Conservation (phyloP, 1,140 invertebrate species). For the Oryzaephilus surinamensis region DNA sequence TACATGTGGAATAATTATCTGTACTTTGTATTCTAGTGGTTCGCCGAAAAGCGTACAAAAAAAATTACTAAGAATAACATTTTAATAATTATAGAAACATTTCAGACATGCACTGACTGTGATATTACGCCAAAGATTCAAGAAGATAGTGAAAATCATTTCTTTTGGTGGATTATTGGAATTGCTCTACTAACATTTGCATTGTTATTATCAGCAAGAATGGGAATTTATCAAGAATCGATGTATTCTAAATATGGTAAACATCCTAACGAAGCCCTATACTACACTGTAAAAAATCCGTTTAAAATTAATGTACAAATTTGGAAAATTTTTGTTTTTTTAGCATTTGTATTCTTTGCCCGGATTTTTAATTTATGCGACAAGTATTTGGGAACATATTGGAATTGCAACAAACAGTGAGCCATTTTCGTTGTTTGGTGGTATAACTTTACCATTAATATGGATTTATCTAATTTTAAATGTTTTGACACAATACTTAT, state of each 20-base stretch:
- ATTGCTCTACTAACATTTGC: conserved; percentile 79
- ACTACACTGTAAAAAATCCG: conserved; percentile 60
- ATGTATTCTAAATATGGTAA: conserved; percentile 83
- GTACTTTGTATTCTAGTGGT: conserved; percentile 80
- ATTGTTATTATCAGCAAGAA: conserved; percentile 84
- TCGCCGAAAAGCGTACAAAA: conserved; percentile 28
- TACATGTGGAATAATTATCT: conserved; percentile 80
- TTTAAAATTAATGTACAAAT: conserved; percentile 1
- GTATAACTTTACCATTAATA: conserved; percentile 55
- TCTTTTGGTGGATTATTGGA: conserved; percentile 77
- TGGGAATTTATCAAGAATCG: conserved; percentile 95
- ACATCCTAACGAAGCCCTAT: conserved; percentile 89
- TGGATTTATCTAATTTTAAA: conserved; percentile 77
- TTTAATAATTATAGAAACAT: conserved; percentile 6
- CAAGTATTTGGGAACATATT: conserved; percentile 67
- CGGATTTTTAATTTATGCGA: conserved; percentile 62
- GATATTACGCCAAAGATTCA: conserved; percentile 33
- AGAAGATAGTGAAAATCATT: conserved; percentile 40
- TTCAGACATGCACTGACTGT: conserved; percentile 29
- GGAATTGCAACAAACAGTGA: conserved; percentile 47
- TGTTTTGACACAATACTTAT: conserved; percentile 87
- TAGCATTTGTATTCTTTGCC: conserved; percentile 81
- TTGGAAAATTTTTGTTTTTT: conserved; percentile 27
- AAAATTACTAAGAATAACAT: conserved; percentile 14
- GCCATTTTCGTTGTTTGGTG: conserved; percentile 38